Conservation (phyloP, 2,113 vertebrate genomes). For the Manacus vitellinus region DNA sequence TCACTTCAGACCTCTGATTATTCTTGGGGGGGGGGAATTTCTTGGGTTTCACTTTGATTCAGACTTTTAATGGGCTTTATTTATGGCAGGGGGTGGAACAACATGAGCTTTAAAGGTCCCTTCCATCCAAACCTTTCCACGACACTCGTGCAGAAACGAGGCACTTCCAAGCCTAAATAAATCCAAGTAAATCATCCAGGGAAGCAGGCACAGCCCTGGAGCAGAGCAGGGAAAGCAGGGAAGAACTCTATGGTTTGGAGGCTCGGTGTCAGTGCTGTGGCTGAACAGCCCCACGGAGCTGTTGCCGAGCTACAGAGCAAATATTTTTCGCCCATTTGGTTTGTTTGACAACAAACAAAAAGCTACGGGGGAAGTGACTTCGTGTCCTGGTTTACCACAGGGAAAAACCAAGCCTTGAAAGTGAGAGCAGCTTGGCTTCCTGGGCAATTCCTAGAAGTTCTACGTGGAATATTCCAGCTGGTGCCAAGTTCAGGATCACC, state of each 20-base stretch:
- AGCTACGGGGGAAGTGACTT: background rate
- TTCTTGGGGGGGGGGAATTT: background rate
- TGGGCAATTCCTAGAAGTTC: conserved; percentile 6
- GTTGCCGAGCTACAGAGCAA: conserved; percentile 24
- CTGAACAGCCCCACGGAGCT: background rate
- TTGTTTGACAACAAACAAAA: conserved; percentile 23
- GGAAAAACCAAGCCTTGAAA: background rate
- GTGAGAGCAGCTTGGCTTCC: background rate
- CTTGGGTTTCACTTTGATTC: background rate
- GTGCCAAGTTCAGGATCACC: background rate
- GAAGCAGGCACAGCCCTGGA: background rate
- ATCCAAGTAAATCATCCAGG: background rate
- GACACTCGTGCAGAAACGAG: accelerated
- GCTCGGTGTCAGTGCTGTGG: background rate
- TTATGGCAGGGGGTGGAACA: background rate
- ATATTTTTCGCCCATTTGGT: background rate
- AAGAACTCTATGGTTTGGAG: background rate
- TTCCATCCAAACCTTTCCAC: background rate
- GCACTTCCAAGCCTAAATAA: background rate
- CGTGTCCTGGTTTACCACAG: background rate
- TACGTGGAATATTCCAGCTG: background rate
- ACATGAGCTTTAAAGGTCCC: background rate
- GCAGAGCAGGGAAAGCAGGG: background rate
- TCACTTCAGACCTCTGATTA: background rate
- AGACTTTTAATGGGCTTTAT: background rate